These are phyloP conservation scores for Pogonocherus hispidulus DNA, from an alignment of 2,888 invertebrate species.

Conservation along the genomic window DNA sequence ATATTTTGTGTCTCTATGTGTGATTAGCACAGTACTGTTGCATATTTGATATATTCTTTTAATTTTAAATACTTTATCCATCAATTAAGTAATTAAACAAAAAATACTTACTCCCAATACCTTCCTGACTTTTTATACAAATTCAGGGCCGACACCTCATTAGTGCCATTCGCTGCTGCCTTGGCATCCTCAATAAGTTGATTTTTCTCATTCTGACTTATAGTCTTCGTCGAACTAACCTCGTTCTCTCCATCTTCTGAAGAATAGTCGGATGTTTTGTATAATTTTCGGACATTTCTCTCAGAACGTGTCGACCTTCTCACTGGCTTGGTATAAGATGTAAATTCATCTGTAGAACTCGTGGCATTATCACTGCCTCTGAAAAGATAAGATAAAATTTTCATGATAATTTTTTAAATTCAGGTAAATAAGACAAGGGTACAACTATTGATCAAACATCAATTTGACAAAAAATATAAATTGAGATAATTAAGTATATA, in stretches of 20 bases:
- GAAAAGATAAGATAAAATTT: constrained; percentile 30
- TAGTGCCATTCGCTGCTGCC: constrained; percentile 71
- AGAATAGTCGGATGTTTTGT: constrained; percentile 77
- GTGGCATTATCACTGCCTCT: constrained; percentile 56
- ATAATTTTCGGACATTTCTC: constrained; percentile 52
- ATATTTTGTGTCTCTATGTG: too few species aligned
- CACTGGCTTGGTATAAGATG: constrained; percentile 56
- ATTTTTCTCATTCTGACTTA: constrained; percentile 68
- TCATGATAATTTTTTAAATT: not conserved
- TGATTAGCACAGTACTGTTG: too few species aligned
- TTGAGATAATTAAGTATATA: too few species aligned
- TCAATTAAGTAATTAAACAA: too few species aligned
- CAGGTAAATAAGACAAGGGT: not conserved
- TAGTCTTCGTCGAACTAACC: constrained; percentile 67
- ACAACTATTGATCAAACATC: constrained; percentile 3
- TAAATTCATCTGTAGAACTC: constrained; percentile 62
- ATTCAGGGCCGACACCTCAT: constrained; percentile 77
- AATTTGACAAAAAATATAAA: too few species aligned
- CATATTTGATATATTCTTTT: too few species aligned
- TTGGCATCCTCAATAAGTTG: constrained; percentile 70
- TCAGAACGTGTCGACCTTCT: constrained; percentile 56
- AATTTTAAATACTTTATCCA: too few species aligned
- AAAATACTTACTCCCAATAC: constrained; percentile 84
- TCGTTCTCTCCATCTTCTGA: constrained; percentile 72
- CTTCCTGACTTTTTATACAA: constrained; percentile 84